Evolutionary conservation across 2,888 invertebrate genomes (phyloP).

Genomic region (Steromphala cineraria): DNA sequence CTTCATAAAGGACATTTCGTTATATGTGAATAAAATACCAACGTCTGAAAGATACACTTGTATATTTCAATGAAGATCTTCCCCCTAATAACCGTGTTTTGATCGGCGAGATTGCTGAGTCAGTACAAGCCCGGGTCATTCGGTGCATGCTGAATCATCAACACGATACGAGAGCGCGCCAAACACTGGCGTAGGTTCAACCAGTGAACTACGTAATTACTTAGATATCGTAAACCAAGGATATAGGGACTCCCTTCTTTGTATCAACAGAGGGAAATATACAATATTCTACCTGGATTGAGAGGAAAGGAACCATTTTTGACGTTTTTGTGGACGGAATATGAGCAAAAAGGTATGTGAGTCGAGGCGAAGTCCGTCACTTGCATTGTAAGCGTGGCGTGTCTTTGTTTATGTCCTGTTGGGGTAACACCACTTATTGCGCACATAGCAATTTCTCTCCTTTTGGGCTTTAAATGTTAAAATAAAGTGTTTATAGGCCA

Average conservation of each 20-base stretch:
- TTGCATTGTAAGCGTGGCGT: constrained; percentile 41
- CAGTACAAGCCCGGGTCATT: constrained; percentile 36
- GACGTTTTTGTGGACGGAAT: constrained; percentile 15
- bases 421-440: constrained; percentile 32
- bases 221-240: constrained; percentile 45
- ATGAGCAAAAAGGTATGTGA: constrained; percentile 20
- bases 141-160: constrained; percentile 55
- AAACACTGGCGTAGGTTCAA: constrained; percentile 38
- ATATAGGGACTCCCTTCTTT: constrained; percentile 24
- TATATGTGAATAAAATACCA: too few relatives aligned
- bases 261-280: neutral
- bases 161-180: constrained; percentile 43
- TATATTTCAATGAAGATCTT: too few relatives aligned
- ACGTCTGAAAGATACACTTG: too few relatives aligned
- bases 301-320: constrained; percentile 6
- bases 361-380: constrained; percentile 9
- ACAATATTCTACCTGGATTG: neutral
- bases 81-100: neutral
- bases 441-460: constrained; percentile 25
- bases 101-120: constrained; percentile 23
- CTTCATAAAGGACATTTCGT: too few relatives aligned
- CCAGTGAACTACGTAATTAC: constrained; percentile 52
- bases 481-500: too few relatives aligned
- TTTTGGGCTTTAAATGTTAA: too few relatives aligned
- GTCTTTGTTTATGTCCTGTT: constrained; percentile 69